Percentiles rank a stretch among this genome's conserved stretches.
These are phyloP conservation scores for Acanthosepion esculentum DNA, from an alignment of 2,888 invertebrate species.

Conservation along the genomic window DNA sequence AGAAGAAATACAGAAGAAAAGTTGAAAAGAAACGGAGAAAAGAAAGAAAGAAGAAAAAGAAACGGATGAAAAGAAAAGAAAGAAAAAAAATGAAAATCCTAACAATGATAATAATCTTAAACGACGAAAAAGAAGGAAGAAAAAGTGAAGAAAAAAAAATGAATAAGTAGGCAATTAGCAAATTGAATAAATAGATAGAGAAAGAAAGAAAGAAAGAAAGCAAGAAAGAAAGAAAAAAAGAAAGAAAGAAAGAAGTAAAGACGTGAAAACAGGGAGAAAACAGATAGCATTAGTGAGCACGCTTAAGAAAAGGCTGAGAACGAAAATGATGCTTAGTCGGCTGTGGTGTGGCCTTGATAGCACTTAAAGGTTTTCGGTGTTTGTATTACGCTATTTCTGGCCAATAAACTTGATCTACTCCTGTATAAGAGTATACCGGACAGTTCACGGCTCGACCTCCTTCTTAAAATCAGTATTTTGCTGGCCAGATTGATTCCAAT, in stretches of 20 bases:
- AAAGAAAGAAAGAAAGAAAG: not conserved
- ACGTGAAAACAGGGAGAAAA: not conserved
- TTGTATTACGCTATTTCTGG: not conserved
- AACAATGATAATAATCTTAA: too few relatives aligned
- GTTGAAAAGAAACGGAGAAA: not conserved
- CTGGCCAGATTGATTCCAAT: too few relatives aligned
- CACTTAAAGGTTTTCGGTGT: not conserved
- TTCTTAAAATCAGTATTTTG: too few relatives aligned
- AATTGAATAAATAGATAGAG: too few relatives aligned
- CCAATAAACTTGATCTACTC: not conserved
- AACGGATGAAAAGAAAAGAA: not conserved
- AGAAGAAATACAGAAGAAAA: not conserved
- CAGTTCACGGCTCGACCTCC: too few relatives aligned
- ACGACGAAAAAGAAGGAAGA: not conserved
- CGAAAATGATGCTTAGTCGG: not conserved
- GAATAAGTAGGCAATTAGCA: too few relatives aligned
- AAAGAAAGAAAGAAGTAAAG: not conserved
- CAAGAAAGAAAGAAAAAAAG: not conserved
- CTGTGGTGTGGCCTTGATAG: not conserved
- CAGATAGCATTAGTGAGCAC: not conserved
- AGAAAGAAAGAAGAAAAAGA: not conserved
- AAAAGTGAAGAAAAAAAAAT: too few relatives aligned
- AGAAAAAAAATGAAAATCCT: not conserved
- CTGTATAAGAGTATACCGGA: not conserved
- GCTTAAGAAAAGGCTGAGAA: not conserved